Evolutionary conservation across 2,888 invertebrate genomes (phyloP).

Genomic region (Actias luna): DNA sequence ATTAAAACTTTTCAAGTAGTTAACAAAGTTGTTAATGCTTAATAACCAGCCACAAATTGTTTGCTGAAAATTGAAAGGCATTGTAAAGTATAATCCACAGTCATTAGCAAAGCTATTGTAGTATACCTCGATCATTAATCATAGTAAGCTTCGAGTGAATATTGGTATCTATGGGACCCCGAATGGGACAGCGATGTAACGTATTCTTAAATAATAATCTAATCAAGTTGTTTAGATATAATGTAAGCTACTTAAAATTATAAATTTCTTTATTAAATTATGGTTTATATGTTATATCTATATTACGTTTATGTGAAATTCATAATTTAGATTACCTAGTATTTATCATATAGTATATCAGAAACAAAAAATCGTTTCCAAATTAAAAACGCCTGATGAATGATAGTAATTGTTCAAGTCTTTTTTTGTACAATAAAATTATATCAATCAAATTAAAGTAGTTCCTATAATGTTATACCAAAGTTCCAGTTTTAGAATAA

Average conservation of each 20-base stretch:
- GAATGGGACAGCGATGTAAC: neutral
- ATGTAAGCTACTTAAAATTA: neutral
- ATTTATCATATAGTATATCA: no score
- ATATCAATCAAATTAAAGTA: no score
- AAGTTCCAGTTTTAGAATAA: neutral
- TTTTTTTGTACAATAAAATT: no score
- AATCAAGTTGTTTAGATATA: neutral
- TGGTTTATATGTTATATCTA: neutral
- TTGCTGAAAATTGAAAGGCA: neutral
- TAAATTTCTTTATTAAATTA: neutral
- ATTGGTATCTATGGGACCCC: neutral
- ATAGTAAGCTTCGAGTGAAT: neutral
- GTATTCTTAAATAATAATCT: neutral
- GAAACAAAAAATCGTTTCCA: no score
- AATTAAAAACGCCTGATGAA: no score
- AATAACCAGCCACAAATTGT: neutral
- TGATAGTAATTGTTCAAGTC: no score
- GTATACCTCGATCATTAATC: slow-evolving; percentile 6
- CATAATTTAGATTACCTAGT: no score
- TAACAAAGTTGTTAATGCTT: slow-evolving; percentile 1
- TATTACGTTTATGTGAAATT: no score
- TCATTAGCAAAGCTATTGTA: slow-evolving; percentile 3
- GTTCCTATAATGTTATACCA: no score
- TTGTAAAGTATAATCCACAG: slow-evolving; percentile 6
- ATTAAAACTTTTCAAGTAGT: neutral